Conservation (phyloP, 2,113 vertebrate genomes). For the Chaetops frenatus region DNA sequence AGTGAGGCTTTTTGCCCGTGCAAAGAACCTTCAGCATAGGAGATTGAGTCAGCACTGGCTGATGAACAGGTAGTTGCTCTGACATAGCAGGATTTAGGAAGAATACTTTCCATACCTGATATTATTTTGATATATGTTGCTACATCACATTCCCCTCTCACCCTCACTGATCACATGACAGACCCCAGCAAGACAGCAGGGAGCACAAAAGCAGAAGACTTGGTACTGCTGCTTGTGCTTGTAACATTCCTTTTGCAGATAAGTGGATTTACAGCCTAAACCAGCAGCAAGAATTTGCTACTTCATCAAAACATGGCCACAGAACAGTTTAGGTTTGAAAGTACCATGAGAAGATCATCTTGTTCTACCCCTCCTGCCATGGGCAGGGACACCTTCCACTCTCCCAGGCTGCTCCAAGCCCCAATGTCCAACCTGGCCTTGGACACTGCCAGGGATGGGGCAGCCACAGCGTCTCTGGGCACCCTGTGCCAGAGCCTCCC, state of each 20-base stretch:
- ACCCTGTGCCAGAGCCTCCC: rapidly evolving
- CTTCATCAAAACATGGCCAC: neutral
- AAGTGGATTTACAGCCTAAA: neutral
- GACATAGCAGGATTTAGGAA: neutral
- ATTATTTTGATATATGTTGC: neutral
- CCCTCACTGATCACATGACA: neutral
- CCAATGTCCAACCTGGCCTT: neutral
- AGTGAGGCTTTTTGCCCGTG: neutral
- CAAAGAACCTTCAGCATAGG: neutral
- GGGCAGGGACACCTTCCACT: neutral
- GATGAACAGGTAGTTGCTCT: neutral
- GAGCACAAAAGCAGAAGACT: neutral
- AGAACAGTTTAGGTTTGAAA: neutral
- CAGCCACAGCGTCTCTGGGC: neutral
- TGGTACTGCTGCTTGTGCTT: neutral
- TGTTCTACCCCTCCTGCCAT: neutral
- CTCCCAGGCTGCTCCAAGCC: neutral
- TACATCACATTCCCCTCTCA: neutral
- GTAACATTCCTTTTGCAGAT: neutral
- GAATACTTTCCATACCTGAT: neutral
- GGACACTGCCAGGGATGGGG: neutral
- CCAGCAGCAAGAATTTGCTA: neutral
- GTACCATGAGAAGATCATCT: too few relatives aligned
- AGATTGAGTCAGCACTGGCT: neutral
- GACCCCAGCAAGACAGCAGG: neutral